Conservation (phyloP, 2,113 vertebrate species). For the Larimichthys crocea region DNA sequence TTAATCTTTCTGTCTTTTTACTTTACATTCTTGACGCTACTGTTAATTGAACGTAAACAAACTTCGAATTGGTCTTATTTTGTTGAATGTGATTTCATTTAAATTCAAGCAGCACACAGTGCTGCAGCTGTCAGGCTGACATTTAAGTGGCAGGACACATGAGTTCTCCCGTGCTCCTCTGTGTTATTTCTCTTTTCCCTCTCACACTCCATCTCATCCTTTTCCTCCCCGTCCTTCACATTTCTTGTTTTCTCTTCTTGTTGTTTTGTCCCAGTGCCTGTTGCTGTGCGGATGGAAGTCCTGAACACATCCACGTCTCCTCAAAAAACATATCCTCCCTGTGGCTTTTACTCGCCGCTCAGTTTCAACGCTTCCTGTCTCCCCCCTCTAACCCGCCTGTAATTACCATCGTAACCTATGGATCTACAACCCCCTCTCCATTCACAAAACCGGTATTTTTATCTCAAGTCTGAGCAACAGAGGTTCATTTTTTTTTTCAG, state of each 20-base stretch:
- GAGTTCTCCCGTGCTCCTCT: not conserved
- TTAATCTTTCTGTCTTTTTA: constrained; percentile 6
- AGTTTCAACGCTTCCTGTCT: constrained; percentile 70
- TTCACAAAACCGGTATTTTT: constrained; percentile 75
- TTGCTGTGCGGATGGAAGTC: constrained; percentile 68
- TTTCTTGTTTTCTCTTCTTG: constrained; percentile 45
- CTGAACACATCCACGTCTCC: constrained; percentile 67
- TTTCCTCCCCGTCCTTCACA: constrained; percentile 37
- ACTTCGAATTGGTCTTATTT: not conserved
- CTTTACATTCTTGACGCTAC: constrained; percentile 5
- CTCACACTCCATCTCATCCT: constrained; percentile 1
- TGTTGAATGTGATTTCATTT: not conserved
- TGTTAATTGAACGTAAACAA: constrained; percentile 7
- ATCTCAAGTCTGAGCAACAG: constrained; percentile 16
- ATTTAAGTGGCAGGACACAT: constrained; percentile 1
- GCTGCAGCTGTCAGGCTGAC: not conserved
- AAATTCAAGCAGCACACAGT: not conserved
- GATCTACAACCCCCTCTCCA: constrained; percentile 63
- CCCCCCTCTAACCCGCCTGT: constrained; percentile 56
- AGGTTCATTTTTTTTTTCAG: constrained; percentile 29
- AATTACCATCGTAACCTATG: constrained; percentile 75
- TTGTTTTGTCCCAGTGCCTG: constrained; percentile 71
- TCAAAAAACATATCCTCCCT: constrained; percentile 77
- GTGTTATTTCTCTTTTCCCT: constrained; percentile 2
- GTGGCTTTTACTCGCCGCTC: constrained; percentile 70